A percentile compares a stretch with the other conserved stretches of the same genome.
Evolutionary conservation across 2,113 vertebrate species (phyloP).

Genomic region (Melanerpes formicivorus): DNA sequence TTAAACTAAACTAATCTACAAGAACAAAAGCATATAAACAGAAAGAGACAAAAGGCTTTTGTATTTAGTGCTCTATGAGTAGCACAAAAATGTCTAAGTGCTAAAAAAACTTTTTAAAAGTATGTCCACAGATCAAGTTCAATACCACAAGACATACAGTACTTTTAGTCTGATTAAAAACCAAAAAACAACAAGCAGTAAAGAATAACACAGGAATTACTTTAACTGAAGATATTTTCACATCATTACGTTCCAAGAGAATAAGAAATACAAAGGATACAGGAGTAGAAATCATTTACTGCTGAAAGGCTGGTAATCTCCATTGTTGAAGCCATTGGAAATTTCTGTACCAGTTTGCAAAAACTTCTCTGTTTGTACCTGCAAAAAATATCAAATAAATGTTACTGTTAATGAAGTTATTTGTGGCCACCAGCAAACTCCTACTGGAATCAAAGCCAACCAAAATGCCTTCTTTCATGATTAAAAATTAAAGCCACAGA

Average conservation of each 20-base stretch:
- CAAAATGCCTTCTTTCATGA: neutral
- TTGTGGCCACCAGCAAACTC: neutral
- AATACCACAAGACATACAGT: neutral
- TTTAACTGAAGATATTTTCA: neutral
- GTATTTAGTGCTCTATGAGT: neutral
- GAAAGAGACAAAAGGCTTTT: neutral
- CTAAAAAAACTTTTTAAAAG: neutral
- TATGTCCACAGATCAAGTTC: neutral
- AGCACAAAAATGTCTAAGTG: neutral
- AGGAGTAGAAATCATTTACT: conserved; percentile 87
- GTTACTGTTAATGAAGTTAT: neutral
- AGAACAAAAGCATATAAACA: neutral
- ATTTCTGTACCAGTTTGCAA: conserved; percentile 66
- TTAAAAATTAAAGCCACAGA: neutral
- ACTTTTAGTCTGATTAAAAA: neutral
- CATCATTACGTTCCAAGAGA: neutral
- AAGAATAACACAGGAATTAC: neutral
- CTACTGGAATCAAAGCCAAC: neutral
- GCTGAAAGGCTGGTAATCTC: conserved; percentile 86
- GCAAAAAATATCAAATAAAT: neutral
- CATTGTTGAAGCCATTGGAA: conserved; percentile 63
- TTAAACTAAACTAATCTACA: neutral
- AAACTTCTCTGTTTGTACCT: conserved; percentile 82
- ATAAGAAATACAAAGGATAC: conserved; percentile 81
- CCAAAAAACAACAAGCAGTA: neutral